These are phyloP conservation scores for Apamea sordens DNA, from an alignment of 2,888 invertebrate genomes.

Conservation along the genomic window DNA sequence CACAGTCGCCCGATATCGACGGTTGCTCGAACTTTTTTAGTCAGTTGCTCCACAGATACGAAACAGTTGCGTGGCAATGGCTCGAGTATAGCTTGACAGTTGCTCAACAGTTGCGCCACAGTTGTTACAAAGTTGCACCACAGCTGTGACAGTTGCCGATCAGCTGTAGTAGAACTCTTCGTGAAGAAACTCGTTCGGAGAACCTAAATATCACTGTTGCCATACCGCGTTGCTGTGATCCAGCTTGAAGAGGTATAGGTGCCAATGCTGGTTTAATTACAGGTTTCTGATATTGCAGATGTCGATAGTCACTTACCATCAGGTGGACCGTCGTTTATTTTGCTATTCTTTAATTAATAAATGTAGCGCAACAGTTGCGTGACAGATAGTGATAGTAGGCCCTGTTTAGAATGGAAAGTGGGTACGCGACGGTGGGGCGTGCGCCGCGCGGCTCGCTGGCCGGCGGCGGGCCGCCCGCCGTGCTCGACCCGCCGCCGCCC, in stretches of 20 bases:
- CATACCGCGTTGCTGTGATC: slow-evolving; percentile 6
- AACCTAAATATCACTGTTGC: neutral
- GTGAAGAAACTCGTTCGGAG: neutral
- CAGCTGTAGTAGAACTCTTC: neutral
- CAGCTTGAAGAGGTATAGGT: neutral
- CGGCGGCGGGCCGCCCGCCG: slow-evolving; percentile 58
- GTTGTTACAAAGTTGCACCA: neutral
- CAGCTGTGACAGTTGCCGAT: neutral
- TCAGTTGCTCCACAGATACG: neutral
- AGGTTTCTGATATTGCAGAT: neutral
- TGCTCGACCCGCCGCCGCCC: slow-evolving; percentile 86
- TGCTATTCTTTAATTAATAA: neutral
- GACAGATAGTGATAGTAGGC: slow-evolving; percentile 43
- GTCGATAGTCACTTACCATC: neutral
- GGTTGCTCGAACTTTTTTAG: neutral
- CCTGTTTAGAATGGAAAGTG: slow-evolving; percentile 68
- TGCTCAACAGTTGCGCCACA: neutral
- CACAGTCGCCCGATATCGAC: neutral
- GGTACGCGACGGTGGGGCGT: slow-evolving; percentile 78
- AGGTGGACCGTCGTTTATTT: neutral
- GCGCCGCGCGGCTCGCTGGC: slow-evolving; percentile 74
- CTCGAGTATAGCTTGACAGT: neutral
- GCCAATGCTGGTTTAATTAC: neutral
- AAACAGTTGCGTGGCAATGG: neutral
- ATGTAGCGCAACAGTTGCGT: slow-evolving; percentile 21